Evolutionary conservation across 2,888 invertebrate genomes (phyloP).

Genomic region (Pterobdella sp.): DNA sequence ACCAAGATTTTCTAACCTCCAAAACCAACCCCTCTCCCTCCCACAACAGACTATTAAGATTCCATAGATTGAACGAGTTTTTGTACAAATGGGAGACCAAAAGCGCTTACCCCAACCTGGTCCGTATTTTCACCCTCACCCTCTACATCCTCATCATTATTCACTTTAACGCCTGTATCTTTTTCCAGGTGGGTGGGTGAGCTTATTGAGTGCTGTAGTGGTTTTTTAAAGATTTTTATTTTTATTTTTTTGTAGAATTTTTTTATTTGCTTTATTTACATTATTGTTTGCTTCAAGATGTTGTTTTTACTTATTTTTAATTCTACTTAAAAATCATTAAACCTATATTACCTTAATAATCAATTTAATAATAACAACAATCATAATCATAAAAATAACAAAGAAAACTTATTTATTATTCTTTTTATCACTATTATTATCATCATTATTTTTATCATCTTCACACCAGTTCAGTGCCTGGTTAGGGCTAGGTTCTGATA

Average conservation of each 20-base stretch:
- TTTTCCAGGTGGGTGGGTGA: constrained; percentile 45
- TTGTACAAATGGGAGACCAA: constrained; percentile 87
- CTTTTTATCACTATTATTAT: background rate
- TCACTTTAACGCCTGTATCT: constrained; percentile 51
- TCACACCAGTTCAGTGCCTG: constrained; percentile 39
- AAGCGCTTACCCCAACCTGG: constrained; percentile 77
- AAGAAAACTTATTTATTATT: no score
- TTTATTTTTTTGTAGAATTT: background rate
- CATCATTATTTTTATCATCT: constrained; percentile 1
- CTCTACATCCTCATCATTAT: constrained; percentile 50
- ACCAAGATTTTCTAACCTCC: no score
- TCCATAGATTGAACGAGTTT: constrained; percentile 79
- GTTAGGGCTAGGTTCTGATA: constrained; percentile 82
- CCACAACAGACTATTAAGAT: constrained; percentile 58
- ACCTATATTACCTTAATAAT: no score
- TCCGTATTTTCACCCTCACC: constrained; percentile 48
- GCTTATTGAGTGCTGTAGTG: background rate
- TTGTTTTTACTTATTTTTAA: background rate
- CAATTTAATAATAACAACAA: no score
- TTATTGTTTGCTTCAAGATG: background rate
- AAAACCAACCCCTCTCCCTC: no score
- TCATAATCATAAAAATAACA: no score
- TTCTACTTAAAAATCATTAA: no score
- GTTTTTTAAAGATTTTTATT: background rate
- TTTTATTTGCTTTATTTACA: background rate